phyloP scores from a whole-genome alignment of 2,113 vertebrate species.

The Pterocles gutturalis region DNA sequence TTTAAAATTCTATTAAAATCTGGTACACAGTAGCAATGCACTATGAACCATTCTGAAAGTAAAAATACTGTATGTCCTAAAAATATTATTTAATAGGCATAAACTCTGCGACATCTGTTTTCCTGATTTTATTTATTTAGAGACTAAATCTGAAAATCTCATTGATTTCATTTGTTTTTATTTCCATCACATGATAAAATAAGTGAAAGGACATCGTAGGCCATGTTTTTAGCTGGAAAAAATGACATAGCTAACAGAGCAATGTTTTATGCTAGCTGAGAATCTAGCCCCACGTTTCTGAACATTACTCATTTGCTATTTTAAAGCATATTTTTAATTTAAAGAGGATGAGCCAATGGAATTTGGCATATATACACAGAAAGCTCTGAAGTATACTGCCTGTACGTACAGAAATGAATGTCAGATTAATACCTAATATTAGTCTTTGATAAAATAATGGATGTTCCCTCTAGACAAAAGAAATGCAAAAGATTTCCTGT shows the following conservation, averaged over 20 bases:
- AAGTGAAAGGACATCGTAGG: background rate
- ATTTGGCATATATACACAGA: background rate
- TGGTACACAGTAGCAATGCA: background rate
- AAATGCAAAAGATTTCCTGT: background rate
- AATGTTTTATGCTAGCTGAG: background rate
- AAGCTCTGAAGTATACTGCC: background rate
- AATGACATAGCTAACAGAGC: background rate
- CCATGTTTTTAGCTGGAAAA: background rate
- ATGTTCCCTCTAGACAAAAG: background rate
- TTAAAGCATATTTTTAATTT: background rate
- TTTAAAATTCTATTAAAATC: background rate
- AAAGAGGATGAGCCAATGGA: background rate
- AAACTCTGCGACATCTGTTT: background rate
- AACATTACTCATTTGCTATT: background rate
- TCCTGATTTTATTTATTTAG: background rate
- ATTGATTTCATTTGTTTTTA: background rate
- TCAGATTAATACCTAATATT: background rate
- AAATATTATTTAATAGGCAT: background rate
- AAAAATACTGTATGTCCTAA: background rate
- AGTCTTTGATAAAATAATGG: background rate
- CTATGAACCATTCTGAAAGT: background rate
- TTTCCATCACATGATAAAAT: background rate
- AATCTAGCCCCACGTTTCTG: background rate
- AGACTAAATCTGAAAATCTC: background rate
- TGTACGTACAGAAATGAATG: background rate